These are phyloP conservation scores for Malacoraja senta DNA, from an alignment of 2,797 vertebrate species.

Conservation along the genomic window DNA sequence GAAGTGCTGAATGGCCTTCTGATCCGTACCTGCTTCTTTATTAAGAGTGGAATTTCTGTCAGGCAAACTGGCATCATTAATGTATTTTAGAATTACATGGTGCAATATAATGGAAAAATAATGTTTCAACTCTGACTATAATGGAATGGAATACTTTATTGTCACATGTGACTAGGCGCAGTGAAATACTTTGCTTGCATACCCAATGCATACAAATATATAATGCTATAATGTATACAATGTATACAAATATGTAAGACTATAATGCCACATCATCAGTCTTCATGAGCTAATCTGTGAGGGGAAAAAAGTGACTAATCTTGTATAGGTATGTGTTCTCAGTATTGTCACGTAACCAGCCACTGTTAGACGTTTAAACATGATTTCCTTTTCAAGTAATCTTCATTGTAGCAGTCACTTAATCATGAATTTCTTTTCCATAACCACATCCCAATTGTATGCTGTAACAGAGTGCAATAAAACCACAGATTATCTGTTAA, in stretches of 20 bases:
- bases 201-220: no score
- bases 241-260: background rate
- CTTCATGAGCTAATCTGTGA: background rate
- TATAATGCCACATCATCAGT: slow-evolving; percentile 9
- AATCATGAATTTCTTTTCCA: background rate
- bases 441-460: background rate
- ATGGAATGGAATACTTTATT: background rate
- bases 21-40: background rate
- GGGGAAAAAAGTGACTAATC: background rate
- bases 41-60: background rate
- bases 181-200: no score
- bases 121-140: background rate
- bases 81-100: background rate
- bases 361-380: background rate
- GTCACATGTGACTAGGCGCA: no score
- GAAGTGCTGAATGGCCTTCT: background rate
- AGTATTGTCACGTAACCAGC: background rate
- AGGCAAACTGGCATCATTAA: background rate
- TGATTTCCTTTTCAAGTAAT: background rate
- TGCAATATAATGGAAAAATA: background rate
- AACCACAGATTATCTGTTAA: slow-evolving; percentile 18
- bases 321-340: background rate
- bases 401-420: background rate
- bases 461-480: background rate
- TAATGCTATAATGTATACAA: no score